Percentiles rank a stretch among this genome's conserved stretches.
These are phyloP conservation scores for Corythornis vintsioides DNA, from an alignment of 2,113 vertebrate species.

Conservation along the genomic window DNA sequence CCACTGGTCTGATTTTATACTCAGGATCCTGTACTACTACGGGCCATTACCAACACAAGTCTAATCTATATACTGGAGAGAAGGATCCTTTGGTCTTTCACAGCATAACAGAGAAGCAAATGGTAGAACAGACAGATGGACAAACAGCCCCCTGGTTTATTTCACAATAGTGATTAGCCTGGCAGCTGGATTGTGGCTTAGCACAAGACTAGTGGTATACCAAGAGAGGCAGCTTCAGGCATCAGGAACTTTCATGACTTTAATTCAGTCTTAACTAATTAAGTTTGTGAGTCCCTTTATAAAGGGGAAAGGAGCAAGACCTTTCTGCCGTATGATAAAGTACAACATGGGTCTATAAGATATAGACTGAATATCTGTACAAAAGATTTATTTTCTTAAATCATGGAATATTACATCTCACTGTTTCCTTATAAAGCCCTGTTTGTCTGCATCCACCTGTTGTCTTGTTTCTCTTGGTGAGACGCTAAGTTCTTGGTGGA, in stretches of 20 bases:
- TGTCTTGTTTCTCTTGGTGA: background rate
- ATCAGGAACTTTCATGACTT: background rate
- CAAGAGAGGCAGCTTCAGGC: background rate
- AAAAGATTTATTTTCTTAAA: background rate
- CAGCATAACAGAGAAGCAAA: background rate
- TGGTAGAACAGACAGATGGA: background rate
- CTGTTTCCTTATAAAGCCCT: background rate
- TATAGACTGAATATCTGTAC: background rate
- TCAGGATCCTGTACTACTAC: background rate
- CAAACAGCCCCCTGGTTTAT: background rate
- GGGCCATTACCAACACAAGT: background rate
- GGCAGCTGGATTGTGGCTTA: background rate
- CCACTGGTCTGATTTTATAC: background rate
- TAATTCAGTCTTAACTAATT: background rate
- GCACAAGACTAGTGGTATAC: background rate
- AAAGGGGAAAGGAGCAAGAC: background rate
- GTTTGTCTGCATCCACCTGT: background rate
- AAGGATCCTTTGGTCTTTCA: background rate
- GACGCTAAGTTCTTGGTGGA: background rate
- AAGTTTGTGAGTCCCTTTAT: background rate
- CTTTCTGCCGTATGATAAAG: conserved; percentile 39
- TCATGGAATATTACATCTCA: background rate
- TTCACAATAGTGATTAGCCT: background rate
- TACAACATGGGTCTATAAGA: background rate
- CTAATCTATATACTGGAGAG: background rate